These are phyloP conservation scores for Passer montanus DNA, from an alignment of 2,113 vertebrate species.

Conservation along the genomic window DNA sequence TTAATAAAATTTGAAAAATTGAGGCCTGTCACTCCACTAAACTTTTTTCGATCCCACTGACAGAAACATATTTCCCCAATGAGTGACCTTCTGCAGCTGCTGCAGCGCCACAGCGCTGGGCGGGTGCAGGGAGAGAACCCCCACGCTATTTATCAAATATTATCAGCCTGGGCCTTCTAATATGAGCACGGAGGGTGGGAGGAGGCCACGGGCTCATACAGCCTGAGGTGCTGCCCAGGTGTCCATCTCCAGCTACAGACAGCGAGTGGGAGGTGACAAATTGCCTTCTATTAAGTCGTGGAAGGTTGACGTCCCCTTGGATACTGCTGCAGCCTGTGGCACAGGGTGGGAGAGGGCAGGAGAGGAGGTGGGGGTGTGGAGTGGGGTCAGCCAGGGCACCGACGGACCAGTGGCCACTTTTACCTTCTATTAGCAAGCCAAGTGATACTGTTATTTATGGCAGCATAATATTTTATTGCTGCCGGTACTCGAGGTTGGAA, in stretches of 20 bases:
- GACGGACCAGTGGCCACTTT: background rate
- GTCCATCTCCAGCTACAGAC: conserved; percentile 70
- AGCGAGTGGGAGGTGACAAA: conserved; percentile 81
- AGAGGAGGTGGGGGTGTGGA: conserved; percentile 65
- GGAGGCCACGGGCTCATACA: conserved; percentile 42
- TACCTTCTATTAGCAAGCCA: background rate
- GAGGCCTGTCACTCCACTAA: conserved; percentile 79
- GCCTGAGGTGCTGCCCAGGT: conserved; percentile 78
- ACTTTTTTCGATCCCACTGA: conserved; percentile 82
- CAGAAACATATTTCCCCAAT: conserved; percentile 87
- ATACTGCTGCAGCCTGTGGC: background rate
- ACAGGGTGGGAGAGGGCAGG: conserved; percentile 52
- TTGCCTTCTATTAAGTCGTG: conserved; percentile 69
- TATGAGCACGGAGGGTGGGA: conserved; percentile 29
- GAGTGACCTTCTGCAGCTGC: conserved; percentile 81
- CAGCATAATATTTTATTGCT: conserved; percentile 83
- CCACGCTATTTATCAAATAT: conserved; percentile 78
- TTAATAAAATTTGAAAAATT: conserved; percentile 90
- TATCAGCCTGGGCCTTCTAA: conserved; percentile 70
- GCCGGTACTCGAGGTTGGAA: conserved; percentile 72
- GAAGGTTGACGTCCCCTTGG: conserved; percentile 45
- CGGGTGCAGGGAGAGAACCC: conserved; percentile 21
- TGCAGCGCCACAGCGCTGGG: background rate
- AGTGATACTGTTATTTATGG: conserved; percentile 78
- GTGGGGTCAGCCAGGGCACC: conserved; percentile 64